Base-by-base conservation (phyloP, 2,888 invertebrate genomes). In the Parnassius smintheus region DNA sequence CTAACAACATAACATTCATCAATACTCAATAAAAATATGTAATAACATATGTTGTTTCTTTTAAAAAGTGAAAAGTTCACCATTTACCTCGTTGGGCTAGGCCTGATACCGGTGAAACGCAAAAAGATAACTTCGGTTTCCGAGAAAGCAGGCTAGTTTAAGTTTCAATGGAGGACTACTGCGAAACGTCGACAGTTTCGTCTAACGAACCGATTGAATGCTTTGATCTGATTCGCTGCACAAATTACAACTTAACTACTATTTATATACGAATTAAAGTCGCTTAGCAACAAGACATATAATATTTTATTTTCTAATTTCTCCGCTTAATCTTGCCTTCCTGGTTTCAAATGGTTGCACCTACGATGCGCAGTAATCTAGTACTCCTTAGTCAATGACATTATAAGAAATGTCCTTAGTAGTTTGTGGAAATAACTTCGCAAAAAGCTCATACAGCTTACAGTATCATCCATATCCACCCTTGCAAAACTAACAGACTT, bases 141-240 rank as follows among this genome's bases (percentile, higher is more conserved):
- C 76, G 76, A 81, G 90, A 90, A 91, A 72, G 69, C 70, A 70
- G 66, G 75, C 83, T 88, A 87, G 88, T 89, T 91, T 86, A 85
- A 88, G 89, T 90, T 90, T 91, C 90, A 88, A 90, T 87, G 81
- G 86, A 77, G 74, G 81, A 80, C 80, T 88, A 88, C 88, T 80
- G 83, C 83, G 87, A 86, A 86, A 75, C 72, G 73, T 74, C 79
- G 78, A 73, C 84, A 76, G 80, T 83, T 86, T 87, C 80, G 83
- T 80, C 85, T 87, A 86, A 89, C 86, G 81, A 89, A 88, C 85
- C 79, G 85, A 88, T 87, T 85, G 86, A 84, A 86, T 83, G 84
- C 85, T 88, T 87, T 87, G 84, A 88, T 86, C 79, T 81, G 68
- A 59, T 59, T 58, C 59, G 66, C 60, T 70, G 68, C 54, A 68